Evolutionary conservation across 2,797 vertebrate genomes (phyloP).

Genomic region (Austrolebias charrua): DNA sequence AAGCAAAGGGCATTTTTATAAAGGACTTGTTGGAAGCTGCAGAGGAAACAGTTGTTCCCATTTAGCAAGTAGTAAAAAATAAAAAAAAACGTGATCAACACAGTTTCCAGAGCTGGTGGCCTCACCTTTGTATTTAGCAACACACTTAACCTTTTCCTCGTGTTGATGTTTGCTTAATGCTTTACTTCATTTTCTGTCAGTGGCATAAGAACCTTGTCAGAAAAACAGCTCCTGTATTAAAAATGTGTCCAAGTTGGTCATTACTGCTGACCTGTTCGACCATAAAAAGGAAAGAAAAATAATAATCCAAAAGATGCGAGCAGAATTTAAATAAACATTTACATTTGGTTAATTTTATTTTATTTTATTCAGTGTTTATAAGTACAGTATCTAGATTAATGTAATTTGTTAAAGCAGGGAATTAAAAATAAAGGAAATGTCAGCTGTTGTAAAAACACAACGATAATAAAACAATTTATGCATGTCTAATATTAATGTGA

Average conservation of each 20-base stretch:
- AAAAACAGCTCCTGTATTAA: not conserved
- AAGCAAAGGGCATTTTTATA: constrained; percentile 71
- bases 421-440: not conserved
- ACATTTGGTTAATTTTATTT: no score
- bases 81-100: constrained; percentile 48
- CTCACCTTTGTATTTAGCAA: constrained; percentile 50
- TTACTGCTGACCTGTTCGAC: not conserved
- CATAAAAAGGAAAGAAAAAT: not conserved
- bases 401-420: constrained; percentile 10
- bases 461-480: constrained; percentile 3
- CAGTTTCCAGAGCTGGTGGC: constrained; percentile 60
- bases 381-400: constrained; percentile 2
- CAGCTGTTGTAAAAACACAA: constrained; percentile 4
- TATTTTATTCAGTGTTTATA: constrained; percentile 15
- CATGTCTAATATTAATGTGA: not conserved
- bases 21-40: constrained; percentile 58
- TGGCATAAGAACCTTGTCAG: constrained; percentile 1
- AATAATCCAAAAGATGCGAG: not conserved
- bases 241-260: no score
- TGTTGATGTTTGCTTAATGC: constrained; percentile 10
- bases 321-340: not conserved
- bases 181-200: constrained; percentile 8
- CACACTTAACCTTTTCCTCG: constrained; percentile 32
- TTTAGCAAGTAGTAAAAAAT: constrained; percentile 39
- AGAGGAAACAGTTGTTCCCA: constrained; percentile 63